phyloP scores from a whole-genome alignment of 2,797 vertebrate species.

The Champsocephalus esox region DNA sequence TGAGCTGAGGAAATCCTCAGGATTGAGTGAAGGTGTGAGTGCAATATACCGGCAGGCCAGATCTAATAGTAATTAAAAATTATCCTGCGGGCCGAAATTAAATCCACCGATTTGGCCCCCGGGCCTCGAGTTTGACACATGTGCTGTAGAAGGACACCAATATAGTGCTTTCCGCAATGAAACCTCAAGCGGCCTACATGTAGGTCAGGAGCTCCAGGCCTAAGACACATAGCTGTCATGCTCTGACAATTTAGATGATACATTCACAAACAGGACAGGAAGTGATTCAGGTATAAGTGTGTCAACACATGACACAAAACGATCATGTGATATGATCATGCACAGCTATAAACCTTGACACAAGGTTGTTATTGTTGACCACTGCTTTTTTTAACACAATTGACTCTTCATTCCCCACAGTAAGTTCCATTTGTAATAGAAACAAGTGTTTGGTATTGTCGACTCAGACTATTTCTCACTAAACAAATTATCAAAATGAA shows the following conservation, averaged over 20 bases:
- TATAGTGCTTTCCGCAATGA: slow-evolving; percentile 28
- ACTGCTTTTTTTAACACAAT: not conserved
- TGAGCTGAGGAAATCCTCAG: too few relatives aligned
- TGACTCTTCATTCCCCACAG: not conserved
- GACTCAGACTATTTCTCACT: not conserved
- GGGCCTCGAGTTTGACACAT: too few relatives aligned
- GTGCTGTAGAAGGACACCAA: slow-evolving; percentile 8
- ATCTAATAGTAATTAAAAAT: too few relatives aligned
- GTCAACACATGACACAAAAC: not conserved
- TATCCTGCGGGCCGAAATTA: too few relatives aligned
- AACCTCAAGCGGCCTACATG: slow-evolving; percentile 18
- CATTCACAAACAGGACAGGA: not conserved
- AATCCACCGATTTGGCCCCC: too few relatives aligned
- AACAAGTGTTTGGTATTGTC: not conserved
- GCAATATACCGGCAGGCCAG: too few relatives aligned
- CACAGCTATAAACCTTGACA: too few relatives aligned
- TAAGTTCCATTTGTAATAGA: not conserved
- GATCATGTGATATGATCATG: not conserved
- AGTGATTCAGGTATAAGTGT: too few relatives aligned
- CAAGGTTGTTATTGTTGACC: too few relatives aligned
- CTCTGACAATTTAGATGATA: not conserved
- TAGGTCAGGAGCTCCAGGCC: slow-evolving; percentile 59
- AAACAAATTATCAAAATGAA: not conserved
- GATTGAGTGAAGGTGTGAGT: too few relatives aligned
- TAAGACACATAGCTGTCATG: slow-evolving; percentile 18